These are phyloP conservation scores for Pyxicephalus adspersus DNA, from an alignment of 2,113 vertebrate species.

Conservation along the genomic window DNA sequence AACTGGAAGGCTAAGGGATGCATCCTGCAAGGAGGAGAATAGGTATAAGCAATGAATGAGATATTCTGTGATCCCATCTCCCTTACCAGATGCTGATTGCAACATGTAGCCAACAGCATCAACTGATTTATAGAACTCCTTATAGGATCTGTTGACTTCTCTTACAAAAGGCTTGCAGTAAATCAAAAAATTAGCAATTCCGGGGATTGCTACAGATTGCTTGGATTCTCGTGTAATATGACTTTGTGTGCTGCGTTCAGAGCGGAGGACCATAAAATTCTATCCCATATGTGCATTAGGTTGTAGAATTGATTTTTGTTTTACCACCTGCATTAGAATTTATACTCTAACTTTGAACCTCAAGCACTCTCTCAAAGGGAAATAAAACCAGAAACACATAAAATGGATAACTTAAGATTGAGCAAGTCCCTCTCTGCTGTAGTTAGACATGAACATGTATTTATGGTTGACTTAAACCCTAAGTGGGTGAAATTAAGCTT, in stretches of 20 bases:
- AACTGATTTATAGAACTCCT: background rate
- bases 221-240: background rate
- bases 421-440: too few species aligned
- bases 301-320: background rate
- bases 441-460: too few species aligned
- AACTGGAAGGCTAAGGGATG: background rate
- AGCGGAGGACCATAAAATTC: background rate
- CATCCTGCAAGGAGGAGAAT: background rate
- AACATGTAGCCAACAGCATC: background rate
- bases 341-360: background rate
- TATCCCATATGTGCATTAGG: background rate
- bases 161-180: background rate
- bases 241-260: background rate
- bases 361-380: background rate
- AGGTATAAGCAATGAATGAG: background rate
- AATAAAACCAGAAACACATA: background rate
- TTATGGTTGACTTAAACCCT: too few species aligned
- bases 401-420: background rate
- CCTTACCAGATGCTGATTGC: background rate
- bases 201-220: background rate
- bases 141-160: background rate
- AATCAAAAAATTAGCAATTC: background rate
- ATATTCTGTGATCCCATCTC: background rate
- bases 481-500: too few species aligned
- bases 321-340: background rate